Base-by-base conservation (phyloP, 1,140 invertebrate species). In the Caenorhabditis brenneri region DNA sequence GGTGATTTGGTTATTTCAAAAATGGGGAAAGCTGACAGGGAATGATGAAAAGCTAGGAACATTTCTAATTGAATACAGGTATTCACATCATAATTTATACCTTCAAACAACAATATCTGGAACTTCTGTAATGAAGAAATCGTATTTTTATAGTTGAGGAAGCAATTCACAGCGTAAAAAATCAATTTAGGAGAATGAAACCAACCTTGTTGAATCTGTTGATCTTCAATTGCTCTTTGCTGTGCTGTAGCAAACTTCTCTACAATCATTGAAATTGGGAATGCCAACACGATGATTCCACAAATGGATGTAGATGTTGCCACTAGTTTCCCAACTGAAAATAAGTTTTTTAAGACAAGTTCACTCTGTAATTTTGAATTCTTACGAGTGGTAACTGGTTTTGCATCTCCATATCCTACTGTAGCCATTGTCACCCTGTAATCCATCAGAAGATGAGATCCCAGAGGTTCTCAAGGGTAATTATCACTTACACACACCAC, bases 241-340 rank as follows among this genome's bases (percentile, higher is more conserved):
- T 90, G 89, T 0, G 89, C 90, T 2, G 86, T 83, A 3, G 96
- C 96, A 93, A 98, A 98, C 94, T 98, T 98, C 94, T 97, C 97
- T 93, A 98, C 96, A 93, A 98, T 97, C 94, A 98, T 97, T 92
- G 96, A 96, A 95, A 99, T 98, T 93, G 97, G 97, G 93, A 99
- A 96, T 93, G 97, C 97, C 94, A 99, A 97, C 94, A 99, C 97
- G 94, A 99, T 94, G 92, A 99, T 97, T 93, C 97, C 97, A 94
- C 97, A 98, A 93, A 99, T 97, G 94, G 96, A 98, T 95, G 97
- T 97, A 92, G 97, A 95, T 93, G 95, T 96, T 92, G 96, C 96
- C 93, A 74, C 65, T 15, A 49, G 46, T 33, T 80, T 49, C 10
- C 46, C 78, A 36, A 80, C 78, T 80, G 46, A 48, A 80, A 51